Conservation (phyloP, 2,797 vertebrate species). For the Arnoldichthys spilopterus region DNA sequence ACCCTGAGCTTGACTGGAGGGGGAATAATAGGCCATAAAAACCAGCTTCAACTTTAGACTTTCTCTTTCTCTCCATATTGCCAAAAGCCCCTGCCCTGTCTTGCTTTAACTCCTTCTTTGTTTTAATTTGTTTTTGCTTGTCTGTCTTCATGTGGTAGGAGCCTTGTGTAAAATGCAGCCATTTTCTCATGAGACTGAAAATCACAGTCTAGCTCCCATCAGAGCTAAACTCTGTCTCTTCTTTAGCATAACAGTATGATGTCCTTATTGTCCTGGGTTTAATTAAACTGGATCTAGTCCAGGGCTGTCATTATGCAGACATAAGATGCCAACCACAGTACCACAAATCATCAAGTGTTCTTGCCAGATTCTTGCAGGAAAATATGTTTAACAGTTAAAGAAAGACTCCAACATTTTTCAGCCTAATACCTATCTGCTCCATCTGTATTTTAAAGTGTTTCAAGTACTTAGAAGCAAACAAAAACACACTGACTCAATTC, state of each 20-base stretch:
- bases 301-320: constrained; percentile 5
- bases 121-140: constrained; percentile 14
- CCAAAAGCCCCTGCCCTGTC: constrained; percentile 42
- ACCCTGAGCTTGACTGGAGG: constrained; percentile 4
- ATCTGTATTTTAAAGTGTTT: not conserved
- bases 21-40: constrained; percentile 12
- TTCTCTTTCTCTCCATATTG: constrained; percentile 16
- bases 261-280: not conserved
- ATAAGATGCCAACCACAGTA: not conserved
- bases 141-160: not conserved
- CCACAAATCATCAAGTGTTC: not conserved
- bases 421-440: not conserved
- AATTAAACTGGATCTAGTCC: constrained; percentile 3
- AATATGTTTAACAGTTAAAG: not conserved
- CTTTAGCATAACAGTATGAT: not conserved
- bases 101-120: not conserved
- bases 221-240: not conserved
- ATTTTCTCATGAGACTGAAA: constrained; percentile 4
- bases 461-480: not conserved
- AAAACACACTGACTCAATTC: too few relatives aligned
- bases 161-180: constrained; percentile 1
- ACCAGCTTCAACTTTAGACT: constrained; percentile 31
- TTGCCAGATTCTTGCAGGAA: not conserved
- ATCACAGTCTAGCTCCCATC: constrained; percentile 22
- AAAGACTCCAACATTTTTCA: not conserved